Evolutionary conservation across 2,888 invertebrate species (phyloP), one percentile per base, ranked within the genome.

Genomic region (Amphiduros pacificus): DNA sequence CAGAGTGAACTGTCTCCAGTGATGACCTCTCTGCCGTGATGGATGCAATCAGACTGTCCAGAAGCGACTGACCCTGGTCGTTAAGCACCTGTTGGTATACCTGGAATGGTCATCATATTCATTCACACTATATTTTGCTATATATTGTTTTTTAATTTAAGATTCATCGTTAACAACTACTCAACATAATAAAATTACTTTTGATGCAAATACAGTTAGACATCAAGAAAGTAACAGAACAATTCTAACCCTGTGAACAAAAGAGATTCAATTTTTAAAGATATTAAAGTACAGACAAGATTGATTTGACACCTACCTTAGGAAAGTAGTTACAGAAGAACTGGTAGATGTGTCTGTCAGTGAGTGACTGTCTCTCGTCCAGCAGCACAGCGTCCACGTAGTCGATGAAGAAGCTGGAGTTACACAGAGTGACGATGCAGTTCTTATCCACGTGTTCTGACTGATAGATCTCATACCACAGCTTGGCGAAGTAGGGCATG

Each of bases 271-370:
- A n/a, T n/a, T n/a, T n/a, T n/a, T n/a, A n/a, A n/a, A n/a, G n/a
- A n/a, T n/a, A n/a, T n/a, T n/a, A n/a, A n/a, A n/a, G n/a, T n/a
- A n/a, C n/a, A n/a, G n/a, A n/a, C n/a, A n/a, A n/a, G n/a, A n/a
- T n/a, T n/a, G n/a, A n/a, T n/a, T n/a, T n/a, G n/a, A 17, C 6
- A 52, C 75, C 74, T 82, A 93, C 91, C 87, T 93, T 94, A 0
- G 94, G 93, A 79, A 94, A 93, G 80, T 92, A 94, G 65, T 91
- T 90, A 74, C 89, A 89, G 80, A 94, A 87, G 81, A 95, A 94
- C 77, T 91, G 91, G 80, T 91, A 91, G 73, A 94, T 92, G 74
- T 90, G 88, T 58, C 89, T 89, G 75, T 92, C 91, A 68, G 90
- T 92, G 11, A 95, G 85, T 14, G 93, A 92, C 62, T 89, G 88